Evolutionary conservation across 2,797 vertebrate genomes (phyloP).

Genomic region (Telmatherina bonti): DNA sequence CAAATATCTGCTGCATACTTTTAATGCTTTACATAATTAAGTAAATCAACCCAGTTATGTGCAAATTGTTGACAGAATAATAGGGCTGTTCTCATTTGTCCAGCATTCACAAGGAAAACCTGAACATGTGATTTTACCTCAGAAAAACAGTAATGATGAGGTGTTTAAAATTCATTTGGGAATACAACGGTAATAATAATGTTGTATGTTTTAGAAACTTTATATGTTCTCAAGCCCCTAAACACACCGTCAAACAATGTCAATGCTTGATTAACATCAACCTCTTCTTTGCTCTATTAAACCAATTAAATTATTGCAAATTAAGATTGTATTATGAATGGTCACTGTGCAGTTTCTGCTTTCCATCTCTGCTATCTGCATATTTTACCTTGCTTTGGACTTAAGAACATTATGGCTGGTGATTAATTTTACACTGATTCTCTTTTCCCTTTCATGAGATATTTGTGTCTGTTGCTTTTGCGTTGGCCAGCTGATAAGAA

Average conservation of each 20-base stretch:
- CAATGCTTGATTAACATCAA: slow-evolving; percentile 22
- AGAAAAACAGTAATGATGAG: neutral
- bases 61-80: slow-evolving; percentile 31
- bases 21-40: slow-evolving; percentile 48
- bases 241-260: slow-evolving; percentile 1
- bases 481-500: slow-evolving; percentile 55
- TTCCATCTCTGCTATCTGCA: slow-evolving; percentile 3
- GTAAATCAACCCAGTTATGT: slow-evolving; percentile 26
- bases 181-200: neutral
- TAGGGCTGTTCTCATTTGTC: slow-evolving; percentile 21
- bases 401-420: slow-evolving; percentile 32
- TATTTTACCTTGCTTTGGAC: slow-evolving; percentile 32
- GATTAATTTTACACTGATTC: slow-evolving; percentile 59
- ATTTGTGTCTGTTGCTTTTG: slow-evolving; percentile 53
- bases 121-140: neutral
- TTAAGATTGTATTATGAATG: slow-evolving; percentile 20
- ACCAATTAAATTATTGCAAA: slow-evolving; percentile 32
- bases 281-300: slow-evolving; percentile 10
- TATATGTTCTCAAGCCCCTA: neutral
- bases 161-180: slow-evolving; percentile 1
- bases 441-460: slow-evolving; percentile 58
- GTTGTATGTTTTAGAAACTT: neutral
- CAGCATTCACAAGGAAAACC: slow-evolving; percentile 13
- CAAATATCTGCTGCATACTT: slow-evolving; percentile 21
- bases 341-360: slow-evolving; percentile 25